Evolutionary conservation across 2,888 invertebrate species (phyloP).

Genomic region (Luperina testacea): DNA sequence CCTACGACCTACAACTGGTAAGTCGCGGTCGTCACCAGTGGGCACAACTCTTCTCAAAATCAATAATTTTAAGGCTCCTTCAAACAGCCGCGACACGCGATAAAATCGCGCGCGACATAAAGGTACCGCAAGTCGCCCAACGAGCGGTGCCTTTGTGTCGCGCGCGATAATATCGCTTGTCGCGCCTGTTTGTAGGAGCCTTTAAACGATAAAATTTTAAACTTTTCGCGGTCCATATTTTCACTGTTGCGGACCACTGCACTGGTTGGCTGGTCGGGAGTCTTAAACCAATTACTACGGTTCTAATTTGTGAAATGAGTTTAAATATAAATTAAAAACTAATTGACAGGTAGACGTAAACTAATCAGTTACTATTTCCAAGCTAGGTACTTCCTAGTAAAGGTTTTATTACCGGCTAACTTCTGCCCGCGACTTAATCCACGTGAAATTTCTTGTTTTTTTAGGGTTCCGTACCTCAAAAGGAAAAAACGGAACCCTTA

Average conservation of each 20-base stretch:
- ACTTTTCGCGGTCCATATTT: neutral
- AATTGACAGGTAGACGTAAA: constrained; percentile 22
- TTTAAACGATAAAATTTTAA: neutral
- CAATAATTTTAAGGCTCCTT: neutral
- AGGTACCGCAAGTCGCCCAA: too few species aligned
- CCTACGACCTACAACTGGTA: too few species aligned
- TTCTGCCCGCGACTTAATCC: neutral
- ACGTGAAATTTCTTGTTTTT: neutral
- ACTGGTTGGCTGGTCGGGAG: neutral
- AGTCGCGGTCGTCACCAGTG: too few species aligned
- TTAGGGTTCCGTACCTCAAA: too few species aligned
- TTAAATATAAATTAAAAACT: constrained; percentile 30
- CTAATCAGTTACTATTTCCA: constrained; percentile 1
- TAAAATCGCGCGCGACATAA: too few species aligned
- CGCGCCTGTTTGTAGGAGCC: too few species aligned
- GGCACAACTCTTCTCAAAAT: neutral
- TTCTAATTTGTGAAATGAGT: constrained; percentile 28
- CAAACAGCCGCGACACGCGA: too few species aligned
- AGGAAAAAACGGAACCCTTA: too few species aligned
- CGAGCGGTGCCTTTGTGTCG: too few species aligned
- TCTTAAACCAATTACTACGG: constrained; percentile 23
- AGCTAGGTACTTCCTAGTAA: neutral
- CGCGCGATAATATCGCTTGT: too few species aligned
- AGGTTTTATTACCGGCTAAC: neutral
- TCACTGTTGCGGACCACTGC: too few species aligned